Evolutionary conservation across 2,797 vertebrate genomes (phyloP).

Genomic region (Myiotriccus ornatus): DNA sequence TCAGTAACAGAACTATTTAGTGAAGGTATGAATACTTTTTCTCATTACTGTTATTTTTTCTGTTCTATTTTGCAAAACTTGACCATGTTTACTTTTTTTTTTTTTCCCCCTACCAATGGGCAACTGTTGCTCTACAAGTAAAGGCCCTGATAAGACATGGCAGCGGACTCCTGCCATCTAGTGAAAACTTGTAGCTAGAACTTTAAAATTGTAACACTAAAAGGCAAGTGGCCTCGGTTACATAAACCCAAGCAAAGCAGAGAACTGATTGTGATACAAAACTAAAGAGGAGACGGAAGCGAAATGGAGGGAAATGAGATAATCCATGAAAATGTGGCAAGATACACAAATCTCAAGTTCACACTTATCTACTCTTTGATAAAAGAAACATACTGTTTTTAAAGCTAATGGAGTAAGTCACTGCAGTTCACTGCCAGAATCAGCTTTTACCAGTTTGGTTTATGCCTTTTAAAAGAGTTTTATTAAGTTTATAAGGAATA

Average conservation of each 20-base stretch:
- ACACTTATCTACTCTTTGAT: background rate
- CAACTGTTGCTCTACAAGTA: slow-evolving; percentile 1
- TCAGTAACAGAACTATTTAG: background rate
- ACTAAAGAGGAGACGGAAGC: background rate
- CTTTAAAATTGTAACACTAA: background rate
- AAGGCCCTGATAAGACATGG: background rate
- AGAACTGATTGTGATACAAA: background rate
- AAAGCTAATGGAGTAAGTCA: background rate
- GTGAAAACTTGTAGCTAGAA: slow-evolving; percentile 55
- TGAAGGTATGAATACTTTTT: background rate
- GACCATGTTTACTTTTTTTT: background rate
- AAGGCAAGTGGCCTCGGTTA: background rate
- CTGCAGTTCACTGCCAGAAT: background rate
- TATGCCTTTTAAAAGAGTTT: background rate
- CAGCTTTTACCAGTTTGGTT: background rate
- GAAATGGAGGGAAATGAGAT: background rate
- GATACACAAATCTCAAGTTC: background rate
- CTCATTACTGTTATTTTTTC: background rate
- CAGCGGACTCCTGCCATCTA: slow-evolving; percentile 77
- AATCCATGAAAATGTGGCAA: background rate
- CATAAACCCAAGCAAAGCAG: background rate
- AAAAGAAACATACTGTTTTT: background rate
- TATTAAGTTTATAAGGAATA: background rate
- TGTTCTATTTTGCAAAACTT: background rate
- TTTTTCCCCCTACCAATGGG: background rate